phyloP scores from a whole-genome alignment of 2,888 invertebrate species.

The Drosophila nigritarsus region DNA sequence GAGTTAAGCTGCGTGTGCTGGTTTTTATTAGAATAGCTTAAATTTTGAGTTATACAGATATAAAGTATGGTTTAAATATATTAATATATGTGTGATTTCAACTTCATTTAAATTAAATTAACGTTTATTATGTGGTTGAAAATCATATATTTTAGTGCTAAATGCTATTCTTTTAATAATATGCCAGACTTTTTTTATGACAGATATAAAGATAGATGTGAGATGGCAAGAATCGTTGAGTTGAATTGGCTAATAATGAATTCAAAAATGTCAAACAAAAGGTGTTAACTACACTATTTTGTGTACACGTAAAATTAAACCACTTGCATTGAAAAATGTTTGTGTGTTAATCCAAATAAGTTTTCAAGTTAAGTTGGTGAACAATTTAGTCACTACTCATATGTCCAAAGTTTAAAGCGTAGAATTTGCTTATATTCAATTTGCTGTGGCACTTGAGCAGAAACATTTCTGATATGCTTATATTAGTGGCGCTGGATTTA shows the following conservation, averaged over 20 bases:
- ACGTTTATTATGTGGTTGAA: too few species aligned
- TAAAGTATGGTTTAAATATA: not conserved
- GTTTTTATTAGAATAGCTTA: slow-evolving; percentile 4
- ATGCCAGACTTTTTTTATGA: too few species aligned
- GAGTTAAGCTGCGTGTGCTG: not conserved
- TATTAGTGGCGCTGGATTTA: not conserved
- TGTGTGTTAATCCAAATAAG: not conserved
- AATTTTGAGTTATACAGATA: not conserved
- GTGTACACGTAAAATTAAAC: too few species aligned
- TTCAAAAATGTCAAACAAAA: not conserved
- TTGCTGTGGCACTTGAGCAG: not conserved
- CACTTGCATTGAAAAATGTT: too few species aligned
- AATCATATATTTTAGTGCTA: not conserved
- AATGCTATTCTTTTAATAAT: not conserved
- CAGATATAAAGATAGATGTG: too few species aligned
- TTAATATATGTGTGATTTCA: not conserved
- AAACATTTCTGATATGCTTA: slow-evolving; percentile 1
- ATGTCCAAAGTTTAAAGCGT: not conserved
- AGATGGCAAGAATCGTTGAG: too few species aligned
- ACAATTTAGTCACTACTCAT: not conserved
- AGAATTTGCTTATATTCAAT: not conserved
- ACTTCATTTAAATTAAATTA: not conserved
- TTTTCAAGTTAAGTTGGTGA: not conserved
- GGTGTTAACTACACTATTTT: not conserved
- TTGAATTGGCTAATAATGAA: not conserved